Percentiles rank a stretch among this genome's conserved stretches.
Evolutionary conservation across 2,797 vertebrate genomes (phyloP).

Genomic region (Erithacus rubecula): DNA sequence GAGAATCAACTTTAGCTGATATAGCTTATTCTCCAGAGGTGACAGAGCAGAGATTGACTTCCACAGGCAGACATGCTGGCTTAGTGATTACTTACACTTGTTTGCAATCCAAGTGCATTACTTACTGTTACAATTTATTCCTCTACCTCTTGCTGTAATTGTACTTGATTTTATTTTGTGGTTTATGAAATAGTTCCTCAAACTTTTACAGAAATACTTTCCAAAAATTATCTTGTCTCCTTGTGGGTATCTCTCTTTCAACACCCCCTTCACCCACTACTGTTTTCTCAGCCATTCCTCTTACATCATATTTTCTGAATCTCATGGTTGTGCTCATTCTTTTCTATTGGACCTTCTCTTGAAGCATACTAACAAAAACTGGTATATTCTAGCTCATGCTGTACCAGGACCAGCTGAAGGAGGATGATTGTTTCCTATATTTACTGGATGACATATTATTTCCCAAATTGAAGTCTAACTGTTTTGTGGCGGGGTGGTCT

Average conservation of each 20-base stretch:
- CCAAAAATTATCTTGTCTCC: neutral
- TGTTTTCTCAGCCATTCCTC: neutral
- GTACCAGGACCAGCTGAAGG: neutral
- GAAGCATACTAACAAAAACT: neutral
- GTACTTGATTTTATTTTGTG: neutral
- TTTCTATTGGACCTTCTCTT: neutral
- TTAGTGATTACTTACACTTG: neutral
- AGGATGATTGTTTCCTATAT: neutral
- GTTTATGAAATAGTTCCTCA: neutral
- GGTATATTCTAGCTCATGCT: neutral
- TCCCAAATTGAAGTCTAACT: neutral
- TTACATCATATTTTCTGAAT: neutral
- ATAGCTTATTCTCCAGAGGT: neutral
- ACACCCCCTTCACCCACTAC: rapidly evolving
- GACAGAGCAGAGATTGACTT: neutral
- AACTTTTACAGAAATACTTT: neutral
- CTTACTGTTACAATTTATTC: neutral
- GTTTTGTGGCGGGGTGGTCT: neutral
- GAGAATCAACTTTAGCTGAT: neutral
- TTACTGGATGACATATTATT: neutral
- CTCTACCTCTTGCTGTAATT: neutral
- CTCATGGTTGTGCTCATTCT: neutral
- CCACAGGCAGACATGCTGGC: neutral
- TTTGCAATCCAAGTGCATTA: neutral
- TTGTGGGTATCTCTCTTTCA: neutral